Conservation (phyloP, 2,797 vertebrate genomes). For the Macropodus opercularis region DNA sequence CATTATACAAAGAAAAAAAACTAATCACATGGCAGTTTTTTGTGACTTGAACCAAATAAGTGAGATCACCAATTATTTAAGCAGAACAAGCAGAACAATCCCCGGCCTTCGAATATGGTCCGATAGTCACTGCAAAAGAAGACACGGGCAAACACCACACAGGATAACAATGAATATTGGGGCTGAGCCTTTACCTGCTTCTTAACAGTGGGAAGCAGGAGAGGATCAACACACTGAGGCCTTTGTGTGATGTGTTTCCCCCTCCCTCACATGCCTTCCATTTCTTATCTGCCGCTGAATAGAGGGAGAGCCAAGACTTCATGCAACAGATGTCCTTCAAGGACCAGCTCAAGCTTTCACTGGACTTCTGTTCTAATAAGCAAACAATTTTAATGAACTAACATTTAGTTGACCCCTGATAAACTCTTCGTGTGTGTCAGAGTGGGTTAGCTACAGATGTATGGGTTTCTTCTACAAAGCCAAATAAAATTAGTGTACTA, state of each 20-base stretch:
- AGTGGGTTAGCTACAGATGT: background rate
- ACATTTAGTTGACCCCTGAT: background rate
- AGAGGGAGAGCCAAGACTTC: constrained; percentile 22
- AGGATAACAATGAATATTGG: constrained; percentile 66
- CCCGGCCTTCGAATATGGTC: constrained; percentile 49
- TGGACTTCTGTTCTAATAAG: background rate
- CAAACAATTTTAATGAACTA: background rate
- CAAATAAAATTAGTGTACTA: background rate
- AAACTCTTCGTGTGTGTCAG: background rate
- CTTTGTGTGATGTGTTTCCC: constrained; percentile 18
- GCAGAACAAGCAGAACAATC: constrained; percentile 41
- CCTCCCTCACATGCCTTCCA: constrained; percentile 24
- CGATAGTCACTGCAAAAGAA: constrained; percentile 41
- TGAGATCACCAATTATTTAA: too few species aligned
- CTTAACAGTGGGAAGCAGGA: constrained; percentile 21
- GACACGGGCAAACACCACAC: constrained; percentile 51
- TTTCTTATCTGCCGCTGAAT: constrained; percentile 31
- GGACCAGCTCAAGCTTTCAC: constrained; percentile 21
- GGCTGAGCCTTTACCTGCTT: constrained; percentile 54
- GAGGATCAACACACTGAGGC: constrained; percentile 16
- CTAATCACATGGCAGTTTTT: too few species aligned
- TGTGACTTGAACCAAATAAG: too few species aligned
- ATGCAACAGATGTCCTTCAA: constrained; percentile 26
- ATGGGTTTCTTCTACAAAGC: background rate
- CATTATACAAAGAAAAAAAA: too few species aligned